Conservation (phyloP, 35 echinoderm and acorn worm genomes). For the Ophiothrix spiculata region DNA sequence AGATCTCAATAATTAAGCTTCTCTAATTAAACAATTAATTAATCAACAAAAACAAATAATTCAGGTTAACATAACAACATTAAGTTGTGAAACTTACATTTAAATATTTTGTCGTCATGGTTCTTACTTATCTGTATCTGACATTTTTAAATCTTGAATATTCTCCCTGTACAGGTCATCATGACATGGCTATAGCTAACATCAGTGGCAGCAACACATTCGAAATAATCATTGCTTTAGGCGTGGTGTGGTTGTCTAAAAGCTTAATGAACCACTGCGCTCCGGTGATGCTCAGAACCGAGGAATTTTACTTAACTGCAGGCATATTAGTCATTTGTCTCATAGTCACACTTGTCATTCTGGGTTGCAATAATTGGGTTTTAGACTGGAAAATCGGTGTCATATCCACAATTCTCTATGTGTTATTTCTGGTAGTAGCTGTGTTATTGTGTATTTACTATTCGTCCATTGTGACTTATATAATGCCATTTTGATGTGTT, state of each 20-base stretch:
- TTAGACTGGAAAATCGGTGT: neutral
- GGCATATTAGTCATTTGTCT: neutral
- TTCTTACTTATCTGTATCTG: too few relatives aligned
- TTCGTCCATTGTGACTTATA: too few relatives aligned
- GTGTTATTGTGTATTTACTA: neutral
- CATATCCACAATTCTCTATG: neutral
- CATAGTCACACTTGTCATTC: neutral
- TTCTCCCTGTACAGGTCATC: neutral
- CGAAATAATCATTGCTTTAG: neutral
- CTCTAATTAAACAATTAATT: too few relatives aligned
- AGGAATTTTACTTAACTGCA: neutral
- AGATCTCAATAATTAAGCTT: too few relatives aligned
- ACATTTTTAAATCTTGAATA: too few relatives aligned
- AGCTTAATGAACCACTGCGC: neutral
- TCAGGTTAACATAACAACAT: too few relatives aligned
- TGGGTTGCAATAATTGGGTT: neutral
- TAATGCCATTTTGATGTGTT: too few relatives aligned
- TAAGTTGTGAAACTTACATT: too few relatives aligned
- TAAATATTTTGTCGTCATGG: too few relatives aligned
- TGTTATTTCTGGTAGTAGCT: neutral
- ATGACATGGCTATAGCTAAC: constrained; percentile 1
- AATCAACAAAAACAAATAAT: too few relatives aligned
- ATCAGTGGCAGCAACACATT: neutral
- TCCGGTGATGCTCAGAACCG: neutral
- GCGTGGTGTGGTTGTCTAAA: neutral